Percentiles rank a stretch among this genome's conserved stretches.
Conservation (phyloP, 30 jellyfish, hydroid and myxozoan genomes). For the Mastigias papua region DNA sequence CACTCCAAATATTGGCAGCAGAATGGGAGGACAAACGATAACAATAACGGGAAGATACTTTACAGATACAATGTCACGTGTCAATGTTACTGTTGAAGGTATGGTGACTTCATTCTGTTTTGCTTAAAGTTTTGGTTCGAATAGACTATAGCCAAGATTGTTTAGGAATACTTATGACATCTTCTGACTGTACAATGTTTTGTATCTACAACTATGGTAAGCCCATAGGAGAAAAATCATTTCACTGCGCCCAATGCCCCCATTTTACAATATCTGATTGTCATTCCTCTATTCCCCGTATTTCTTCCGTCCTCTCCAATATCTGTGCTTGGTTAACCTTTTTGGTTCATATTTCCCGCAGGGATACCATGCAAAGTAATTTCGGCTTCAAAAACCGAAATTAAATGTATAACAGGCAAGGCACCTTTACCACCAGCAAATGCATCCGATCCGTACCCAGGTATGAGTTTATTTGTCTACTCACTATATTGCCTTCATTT, state of each 20-base stretch:
- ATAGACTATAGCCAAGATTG: too few species aligned
- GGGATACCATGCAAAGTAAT: slow-evolving; percentile 85
- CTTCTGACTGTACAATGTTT: too few species aligned
- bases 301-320: not conserved
- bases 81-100: slow-evolving; percentile 83
- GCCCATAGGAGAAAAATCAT: too few species aligned
- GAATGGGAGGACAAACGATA: slow-evolving; percentile 81
- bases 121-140: too few species aligned
- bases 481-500: too few species aligned
- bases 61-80: slow-evolving; percentile 40
- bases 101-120: not conserved
- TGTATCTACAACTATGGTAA: too few species aligned
- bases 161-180: too few species aligned
- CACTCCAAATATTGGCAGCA: slow-evolving; percentile 84
- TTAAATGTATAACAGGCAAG: slow-evolving; percentile 86
- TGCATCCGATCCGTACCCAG: slow-evolving; percentile 83
- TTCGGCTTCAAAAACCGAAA: slow-evolving; percentile 46
- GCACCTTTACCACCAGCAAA: slow-evolving; percentile 53
- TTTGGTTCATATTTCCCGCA: not conserved
- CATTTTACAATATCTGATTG: too few species aligned
- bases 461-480: slow-evolving; percentile 14
- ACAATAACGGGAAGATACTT: slow-evolving; percentile 80
- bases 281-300: not conserved
- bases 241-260: not conserved
- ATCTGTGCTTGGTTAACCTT: not conserved